These are phyloP conservation scores for Halcyon badia DNA, from an alignment of 2,797 vertebrate genomes.

Conservation along the genomic window DNA sequence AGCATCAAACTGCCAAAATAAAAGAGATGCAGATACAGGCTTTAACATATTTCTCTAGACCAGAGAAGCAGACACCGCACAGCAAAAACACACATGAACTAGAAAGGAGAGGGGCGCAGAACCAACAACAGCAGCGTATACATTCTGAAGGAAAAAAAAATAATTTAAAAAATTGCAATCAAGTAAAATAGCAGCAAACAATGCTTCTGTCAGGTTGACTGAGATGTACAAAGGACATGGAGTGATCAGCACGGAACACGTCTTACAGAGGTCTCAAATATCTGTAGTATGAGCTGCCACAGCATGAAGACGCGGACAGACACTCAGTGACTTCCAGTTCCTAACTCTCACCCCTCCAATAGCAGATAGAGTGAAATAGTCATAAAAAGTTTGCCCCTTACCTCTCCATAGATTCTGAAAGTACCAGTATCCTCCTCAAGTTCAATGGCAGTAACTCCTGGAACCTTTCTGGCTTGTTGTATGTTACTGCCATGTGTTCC, in stretches of 20 bases:
- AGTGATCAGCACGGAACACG: neutral
- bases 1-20: neutral
- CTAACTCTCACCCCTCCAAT: neutral
- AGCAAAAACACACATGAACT: neutral
- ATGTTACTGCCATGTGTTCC: slow-evolving; percentile 98
- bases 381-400: slow-evolving; percentile 48
- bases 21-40: neutral
- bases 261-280: neutral
- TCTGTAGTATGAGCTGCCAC: neutral
- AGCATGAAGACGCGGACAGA: accelerated
- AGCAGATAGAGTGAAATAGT: neutral
- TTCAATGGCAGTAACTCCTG: slow-evolving; percentile 96
- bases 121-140: neutral
- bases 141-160: neutral
- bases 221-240: neutral
- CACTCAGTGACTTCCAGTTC: neutral
- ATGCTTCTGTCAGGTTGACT: accelerated
- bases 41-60: neutral
- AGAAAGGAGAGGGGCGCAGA: accelerated
- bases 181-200: neutral
- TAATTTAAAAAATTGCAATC: neutral
- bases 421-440: slow-evolving; percentile 95
- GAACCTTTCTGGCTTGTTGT: slow-evolving; percentile 96
- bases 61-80: neutral
- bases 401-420: slow-evolving; percentile 99